phyloP scores from a whole-genome alignment of 2,113 vertebrate genomes.

The Theristicus caerulescens region DNA sequence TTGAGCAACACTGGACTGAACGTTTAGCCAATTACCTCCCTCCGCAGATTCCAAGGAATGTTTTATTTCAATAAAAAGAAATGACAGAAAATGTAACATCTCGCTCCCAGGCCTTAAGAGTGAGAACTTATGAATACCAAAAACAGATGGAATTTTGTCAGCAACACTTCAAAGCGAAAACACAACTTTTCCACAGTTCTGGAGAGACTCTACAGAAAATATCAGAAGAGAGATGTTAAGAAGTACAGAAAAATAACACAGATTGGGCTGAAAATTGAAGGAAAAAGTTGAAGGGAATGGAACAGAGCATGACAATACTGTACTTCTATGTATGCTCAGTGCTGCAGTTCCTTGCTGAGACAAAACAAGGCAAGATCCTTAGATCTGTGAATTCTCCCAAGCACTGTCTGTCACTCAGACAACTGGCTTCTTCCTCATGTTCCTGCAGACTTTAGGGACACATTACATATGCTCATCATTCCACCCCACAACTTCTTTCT shows the following conservation, averaged over 20 bases:
- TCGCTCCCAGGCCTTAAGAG: neutral
- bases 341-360: neutral
- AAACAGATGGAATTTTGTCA: constrained; percentile 10
- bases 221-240: neutral
- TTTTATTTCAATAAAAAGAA: constrained; percentile 15
- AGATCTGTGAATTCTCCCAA: neutral
- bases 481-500: neutral
- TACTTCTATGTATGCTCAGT: neutral
- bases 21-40: neutral
- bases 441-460: neutral
- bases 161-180: constrained; percentile 3
- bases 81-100: neutral
- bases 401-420: neutral
- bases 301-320: neutral
- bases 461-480: neutral
- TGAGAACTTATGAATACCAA: constrained; percentile 12
- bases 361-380: neutral
- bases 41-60: neutral
- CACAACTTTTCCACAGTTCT: neutral
- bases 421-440: neutral
- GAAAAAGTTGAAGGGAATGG: neutral
- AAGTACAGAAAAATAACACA: neutral
- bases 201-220: neutral
- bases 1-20: constrained; percentile 50
- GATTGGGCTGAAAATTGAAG: neutral